phyloP scores from a whole-genome alignment of 2,797 vertebrate genomes.

The Sparidentex hasta region DNA sequence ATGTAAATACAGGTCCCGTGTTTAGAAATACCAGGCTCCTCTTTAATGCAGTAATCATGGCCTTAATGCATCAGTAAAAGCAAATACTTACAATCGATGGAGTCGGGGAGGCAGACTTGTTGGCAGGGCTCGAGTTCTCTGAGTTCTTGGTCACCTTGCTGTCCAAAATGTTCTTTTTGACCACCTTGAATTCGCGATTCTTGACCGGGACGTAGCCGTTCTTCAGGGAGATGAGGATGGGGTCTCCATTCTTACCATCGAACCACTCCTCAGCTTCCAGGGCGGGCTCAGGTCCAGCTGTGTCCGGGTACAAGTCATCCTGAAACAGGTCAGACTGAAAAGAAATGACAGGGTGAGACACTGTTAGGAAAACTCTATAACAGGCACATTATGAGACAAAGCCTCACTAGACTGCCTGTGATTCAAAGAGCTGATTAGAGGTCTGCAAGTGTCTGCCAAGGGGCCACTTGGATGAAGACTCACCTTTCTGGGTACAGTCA shows the following conservation, averaged over 20 bases:
- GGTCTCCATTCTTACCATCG: slow-evolving; percentile 94
- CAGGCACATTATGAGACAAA: neutral
- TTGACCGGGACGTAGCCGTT: slow-evolving; percentile 94
- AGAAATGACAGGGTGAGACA: slow-evolving; percentile 11
- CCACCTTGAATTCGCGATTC: slow-evolving; percentile 94
- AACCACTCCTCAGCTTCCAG: slow-evolving; percentile 98
- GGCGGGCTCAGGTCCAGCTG: slow-evolving; percentile 91
- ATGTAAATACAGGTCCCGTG: too few species aligned
- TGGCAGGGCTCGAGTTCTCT: slow-evolving; percentile 86
- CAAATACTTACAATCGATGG: slow-evolving; percentile 85
- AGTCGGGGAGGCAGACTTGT: slow-evolving; percentile 86
- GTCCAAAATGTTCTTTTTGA: slow-evolving; percentile 97
- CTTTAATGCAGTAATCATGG: neutral
- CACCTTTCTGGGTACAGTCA: slow-evolving; percentile 99
- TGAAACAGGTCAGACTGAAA: slow-evolving; percentile 97
- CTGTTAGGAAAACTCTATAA: slow-evolving; percentile 8
- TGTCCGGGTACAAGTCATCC: slow-evolving; percentile 97
- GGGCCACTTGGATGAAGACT: slow-evolving; percentile 57
- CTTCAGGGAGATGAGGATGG: slow-evolving; percentile 95
- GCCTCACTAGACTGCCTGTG: neutral
- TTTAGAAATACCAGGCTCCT: too few species aligned
- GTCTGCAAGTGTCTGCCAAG: neutral
- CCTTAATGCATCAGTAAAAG: neutral
- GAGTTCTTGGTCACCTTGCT: slow-evolving; percentile 91
- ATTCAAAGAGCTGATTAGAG: slow-evolving; percentile 10